Conservation (phyloP, 2,888 invertebrate genomes). For the Deilephila elpenor region DNA sequence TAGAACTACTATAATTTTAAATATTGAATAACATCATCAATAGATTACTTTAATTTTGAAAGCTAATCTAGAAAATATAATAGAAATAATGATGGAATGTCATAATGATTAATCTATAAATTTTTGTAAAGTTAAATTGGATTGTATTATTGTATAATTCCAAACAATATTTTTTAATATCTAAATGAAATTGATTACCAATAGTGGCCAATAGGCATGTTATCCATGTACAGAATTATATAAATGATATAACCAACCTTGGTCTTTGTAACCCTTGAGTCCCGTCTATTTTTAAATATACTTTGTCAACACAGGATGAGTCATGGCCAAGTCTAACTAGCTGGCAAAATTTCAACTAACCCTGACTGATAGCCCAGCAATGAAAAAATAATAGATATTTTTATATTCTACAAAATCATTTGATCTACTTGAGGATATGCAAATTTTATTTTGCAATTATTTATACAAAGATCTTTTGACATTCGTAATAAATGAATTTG, state of each 20-base stretch:
- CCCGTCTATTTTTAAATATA: conserved; percentile 53
- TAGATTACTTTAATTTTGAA: no score
- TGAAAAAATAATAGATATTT: conserved; percentile 11
- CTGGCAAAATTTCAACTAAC: conserved; percentile 67
- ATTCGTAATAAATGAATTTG: not conserved
- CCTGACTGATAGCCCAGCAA: conserved; percentile 49
- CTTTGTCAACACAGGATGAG: conserved; percentile 60
- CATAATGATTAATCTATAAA: no score
- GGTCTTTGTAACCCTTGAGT: conserved; percentile 29
- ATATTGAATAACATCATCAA: no score
- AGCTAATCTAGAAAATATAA: no score
- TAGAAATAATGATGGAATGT: no score
- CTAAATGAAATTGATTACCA: not conserved
- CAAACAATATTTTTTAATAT: not conserved
- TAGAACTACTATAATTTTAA: no score
- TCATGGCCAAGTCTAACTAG: conserved; percentile 58
- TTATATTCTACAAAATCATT: not conserved
- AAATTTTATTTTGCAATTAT: not conserved
- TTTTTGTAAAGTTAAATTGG: no score
- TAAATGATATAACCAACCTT: conserved; percentile 30
- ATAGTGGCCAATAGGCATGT: not conserved
- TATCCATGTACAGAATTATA: conserved; percentile 30
- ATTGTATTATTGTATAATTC: no score
- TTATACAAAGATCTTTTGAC: not conserved
- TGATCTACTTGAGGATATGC: not conserved